Evolutionary conservation across 2,888 invertebrate species (phyloP).

Genomic region (Eupithecia dodoneata): DNA sequence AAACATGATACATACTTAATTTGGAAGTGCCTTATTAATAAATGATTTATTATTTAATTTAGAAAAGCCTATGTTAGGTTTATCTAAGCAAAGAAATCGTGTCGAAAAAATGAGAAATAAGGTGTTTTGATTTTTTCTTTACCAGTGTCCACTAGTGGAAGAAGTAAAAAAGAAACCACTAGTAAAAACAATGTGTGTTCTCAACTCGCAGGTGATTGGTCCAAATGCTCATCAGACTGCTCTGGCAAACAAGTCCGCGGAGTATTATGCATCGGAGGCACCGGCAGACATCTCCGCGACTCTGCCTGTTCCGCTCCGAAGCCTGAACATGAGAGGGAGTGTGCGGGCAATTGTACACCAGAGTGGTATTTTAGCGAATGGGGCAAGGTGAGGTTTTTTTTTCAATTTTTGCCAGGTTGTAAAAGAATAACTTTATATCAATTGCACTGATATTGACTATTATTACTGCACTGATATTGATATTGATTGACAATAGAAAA

Average conservation of each 20-base stretch:
- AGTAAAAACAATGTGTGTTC: not conserved
- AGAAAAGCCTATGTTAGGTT: too few species aligned
- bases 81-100: too few species aligned
- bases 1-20: too few species aligned
- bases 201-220: slow-evolving; percentile 73
- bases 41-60: too few species aligned
- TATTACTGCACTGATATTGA: not conserved
- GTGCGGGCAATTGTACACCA: slow-evolving; percentile 85
- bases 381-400: slow-evolving; percentile 82
- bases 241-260: slow-evolving; percentile 86
- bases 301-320: slow-evolving; percentile 85
- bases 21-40: too few species aligned
- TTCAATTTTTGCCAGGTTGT: not conserved
- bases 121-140: too few species aligned
- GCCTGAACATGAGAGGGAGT: slow-evolving; percentile 87
- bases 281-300: slow-evolving; percentile 82
- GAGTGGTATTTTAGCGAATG: slow-evolving; percentile 91
- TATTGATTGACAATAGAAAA: not conserved
- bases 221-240: slow-evolving; percentile 82
- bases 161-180: too few species aligned
- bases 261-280: slow-evolving; percentile 86
- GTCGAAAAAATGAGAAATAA: too few species aligned
- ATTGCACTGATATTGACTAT: not conserved
- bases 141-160: too few species aligned
- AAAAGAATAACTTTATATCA: not conserved